Base-by-base conservation (phyloP, 2,888 invertebrate genomes). In the Allolobophora icterica region DNA sequence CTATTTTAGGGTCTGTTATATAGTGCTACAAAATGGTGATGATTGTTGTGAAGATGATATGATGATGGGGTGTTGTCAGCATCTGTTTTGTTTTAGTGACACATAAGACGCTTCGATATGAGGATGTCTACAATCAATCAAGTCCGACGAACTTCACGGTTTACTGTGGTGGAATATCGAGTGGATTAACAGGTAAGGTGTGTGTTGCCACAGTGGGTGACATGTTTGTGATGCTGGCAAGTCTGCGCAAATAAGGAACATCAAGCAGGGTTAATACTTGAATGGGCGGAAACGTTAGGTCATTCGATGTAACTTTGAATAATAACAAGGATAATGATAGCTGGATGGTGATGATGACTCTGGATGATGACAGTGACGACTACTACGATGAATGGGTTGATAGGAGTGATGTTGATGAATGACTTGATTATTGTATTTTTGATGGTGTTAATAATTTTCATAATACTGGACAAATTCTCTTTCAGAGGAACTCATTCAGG, bases 141-240 rank as follows among this genome's bases (percentile, higher is more conserved):
- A 98, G 98, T 95, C 98, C 98, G 89, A 99, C 99, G 94, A 99
- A 99, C 96, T 98, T 98, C 94, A 99, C 99, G 93, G 99, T 99
- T 89, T 99, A 99, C 96, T 99, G 99, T 95, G 99, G 99, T 93
- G 99, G 99, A 92, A 98, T 99, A 95, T 97, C 97, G 95, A 98
- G 97, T 96, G 97, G 98, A 93, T 97, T 99, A 94, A 94, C 95
- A 94, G 95, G 95, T 95, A n/a, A 34, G 33, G 21, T 30, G 15
- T n/a, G 1, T 11, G 4, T 6, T 35, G 24, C 8, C 38, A 38
- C 21, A 35, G 21, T 38, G n/a, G 35, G 24, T 89, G 38, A 21
- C 30, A 30, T 30, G 24, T n/a, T 13, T 35, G 35, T 33, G 89
- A 24, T 89, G 24, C 24, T 89, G 21, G 34, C 8, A 6, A 35